Evolutionary conservation across 2,113 vertebrate species (phyloP).

Genomic region (Serinus canaria): DNA sequence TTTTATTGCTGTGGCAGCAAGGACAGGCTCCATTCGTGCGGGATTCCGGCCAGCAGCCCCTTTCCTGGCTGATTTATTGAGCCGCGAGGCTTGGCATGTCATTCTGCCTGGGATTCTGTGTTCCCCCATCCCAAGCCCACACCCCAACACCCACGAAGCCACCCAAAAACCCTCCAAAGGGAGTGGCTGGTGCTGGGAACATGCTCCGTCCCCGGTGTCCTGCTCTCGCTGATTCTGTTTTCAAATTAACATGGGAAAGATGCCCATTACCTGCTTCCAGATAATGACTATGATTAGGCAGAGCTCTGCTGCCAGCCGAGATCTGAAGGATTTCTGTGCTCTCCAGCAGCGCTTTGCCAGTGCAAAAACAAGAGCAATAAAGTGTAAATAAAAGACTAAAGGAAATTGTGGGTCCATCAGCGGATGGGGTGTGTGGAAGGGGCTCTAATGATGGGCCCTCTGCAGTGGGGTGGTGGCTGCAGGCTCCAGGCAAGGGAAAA

Average conservation of each 20-base stretch:
- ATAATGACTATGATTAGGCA: conserved; percentile 73
- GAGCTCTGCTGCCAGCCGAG: conserved; percentile 69
- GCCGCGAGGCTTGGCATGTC: not conserved
- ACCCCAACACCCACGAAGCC: not conserved
- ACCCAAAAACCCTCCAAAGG: not conserved
- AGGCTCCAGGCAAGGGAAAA: not conserved
- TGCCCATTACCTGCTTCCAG: conserved; percentile 73
- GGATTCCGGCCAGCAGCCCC: not conserved
- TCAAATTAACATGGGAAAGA: conserved; percentile 71
- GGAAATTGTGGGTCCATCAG: conserved; percentile 26
- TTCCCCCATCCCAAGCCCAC: not conserved
- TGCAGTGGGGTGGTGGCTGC: not conserved
- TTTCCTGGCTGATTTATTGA: not conserved
- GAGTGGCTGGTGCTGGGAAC: not conserved
- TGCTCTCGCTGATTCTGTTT: conserved; percentile 53
- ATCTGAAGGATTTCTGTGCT: conserved; percentile 67
- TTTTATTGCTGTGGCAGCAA: conserved; percentile 22
- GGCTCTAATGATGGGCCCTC: not conserved
- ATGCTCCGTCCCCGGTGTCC: not conserved
- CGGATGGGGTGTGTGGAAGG: not conserved
- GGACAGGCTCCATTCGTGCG: not conserved
- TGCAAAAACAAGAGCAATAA: conserved; percentile 68
- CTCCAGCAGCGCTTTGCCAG: conserved; percentile 63
- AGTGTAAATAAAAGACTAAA: conserved; percentile 67
- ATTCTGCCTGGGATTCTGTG: not conserved